Evolutionary conservation across 2,113 vertebrate species (phyloP).

Genomic region (Raphicerus campestris): DNA sequence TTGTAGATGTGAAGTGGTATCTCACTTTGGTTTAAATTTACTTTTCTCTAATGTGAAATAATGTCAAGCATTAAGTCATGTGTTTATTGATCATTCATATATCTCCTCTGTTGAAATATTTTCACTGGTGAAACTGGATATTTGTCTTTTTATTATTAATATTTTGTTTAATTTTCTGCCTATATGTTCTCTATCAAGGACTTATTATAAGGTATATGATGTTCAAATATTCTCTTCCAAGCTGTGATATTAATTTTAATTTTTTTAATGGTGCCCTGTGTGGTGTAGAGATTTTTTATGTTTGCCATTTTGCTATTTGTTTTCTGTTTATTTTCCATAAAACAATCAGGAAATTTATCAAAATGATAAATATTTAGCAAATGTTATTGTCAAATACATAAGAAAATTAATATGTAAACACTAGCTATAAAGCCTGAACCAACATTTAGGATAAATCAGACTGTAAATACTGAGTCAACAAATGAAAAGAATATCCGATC

Average conservation of each 20-base stretch:
- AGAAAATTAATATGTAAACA: not conserved
- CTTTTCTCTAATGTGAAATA: not conserved
- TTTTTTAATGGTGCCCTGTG: too few relatives aligned
- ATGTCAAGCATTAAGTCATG: not conserved
- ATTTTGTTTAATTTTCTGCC: too few relatives aligned
- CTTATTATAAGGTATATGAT: too few relatives aligned
- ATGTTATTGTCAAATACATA: not conserved
- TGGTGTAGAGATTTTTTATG: too few relatives aligned
- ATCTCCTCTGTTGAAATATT: not conserved
- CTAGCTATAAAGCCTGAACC: not conserved
- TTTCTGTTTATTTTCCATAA: too few relatives aligned
- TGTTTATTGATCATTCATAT: not conserved
- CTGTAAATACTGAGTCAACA: not conserved
- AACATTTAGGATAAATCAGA: not conserved
- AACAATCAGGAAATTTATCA: too few relatives aligned
- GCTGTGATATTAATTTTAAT: too few relatives aligned
- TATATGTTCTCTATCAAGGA: too few relatives aligned
- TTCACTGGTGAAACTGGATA: not conserved
- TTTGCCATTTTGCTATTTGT: too few relatives aligned
- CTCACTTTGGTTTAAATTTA: not conserved
- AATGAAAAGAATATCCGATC: not conserved
- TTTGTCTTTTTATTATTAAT: not conserved
- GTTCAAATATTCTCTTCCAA: too few relatives aligned
- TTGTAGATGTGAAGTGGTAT: not conserved
- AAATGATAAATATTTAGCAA: not conserved